These are phyloP conservation scores for Auanema freiburgensis DNA, from an alignment of 2,888 invertebrate species.

Conservation along the genomic window DNA sequence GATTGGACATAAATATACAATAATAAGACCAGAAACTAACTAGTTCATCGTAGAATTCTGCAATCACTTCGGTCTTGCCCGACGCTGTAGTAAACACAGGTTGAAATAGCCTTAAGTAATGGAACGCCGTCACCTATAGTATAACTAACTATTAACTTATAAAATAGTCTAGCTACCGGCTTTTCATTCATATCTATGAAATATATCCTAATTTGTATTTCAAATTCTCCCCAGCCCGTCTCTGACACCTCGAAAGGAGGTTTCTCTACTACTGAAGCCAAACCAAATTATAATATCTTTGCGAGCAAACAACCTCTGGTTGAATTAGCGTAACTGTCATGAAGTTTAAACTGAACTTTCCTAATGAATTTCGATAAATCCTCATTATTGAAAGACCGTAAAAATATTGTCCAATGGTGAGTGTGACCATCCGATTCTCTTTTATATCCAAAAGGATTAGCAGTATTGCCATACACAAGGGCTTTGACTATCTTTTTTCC, in stretches of 20 bases:
- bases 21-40: constrained; percentile 23
- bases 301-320: constrained; percentile 71
- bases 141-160: neutral
- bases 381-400: constrained; percentile 32
- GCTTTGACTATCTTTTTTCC: constrained; percentile 78
- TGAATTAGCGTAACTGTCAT: constrained; percentile 93
- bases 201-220: constrained; percentile 94
- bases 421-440: constrained; percentile 77
- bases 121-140: constrained; percentile 46
- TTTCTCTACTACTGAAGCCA: constrained; percentile 77
- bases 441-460: constrained; percentile 65
- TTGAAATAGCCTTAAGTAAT: constrained; percentile 54
- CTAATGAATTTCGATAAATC: constrained; percentile 45
- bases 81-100: constrained; percentile 40
- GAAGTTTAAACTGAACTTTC: constrained; percentile 76
- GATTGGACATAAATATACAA: constrained; percentile 2
- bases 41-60: constrained; percentile 59
- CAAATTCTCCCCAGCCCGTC: constrained; percentile 99
- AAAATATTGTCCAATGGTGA: constrained; percentile 82
- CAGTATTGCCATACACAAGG: constrained; percentile 92
- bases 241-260: constrained; percentile 96
- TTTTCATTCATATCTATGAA: constrained; percentile 94
- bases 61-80: constrained; percentile 41
- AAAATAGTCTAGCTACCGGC: constrained; percentile 71
- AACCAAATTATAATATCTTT: neutral